phyloP scores from a whole-genome alignment of 1,140 invertebrate genomes.

The Drepana arcuata region DNA sequence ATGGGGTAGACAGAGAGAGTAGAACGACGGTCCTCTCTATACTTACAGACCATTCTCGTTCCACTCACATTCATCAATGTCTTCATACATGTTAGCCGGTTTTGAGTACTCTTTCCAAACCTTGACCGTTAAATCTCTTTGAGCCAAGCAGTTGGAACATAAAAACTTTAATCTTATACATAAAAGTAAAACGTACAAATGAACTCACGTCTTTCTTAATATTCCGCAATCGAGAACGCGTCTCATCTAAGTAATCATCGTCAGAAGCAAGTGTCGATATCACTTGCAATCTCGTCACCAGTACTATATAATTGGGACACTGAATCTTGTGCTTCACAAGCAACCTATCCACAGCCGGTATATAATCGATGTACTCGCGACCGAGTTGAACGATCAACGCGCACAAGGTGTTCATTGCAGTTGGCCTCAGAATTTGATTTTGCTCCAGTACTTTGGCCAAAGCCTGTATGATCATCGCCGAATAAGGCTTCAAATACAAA shows the following conservation, averaged over 20 bases:
- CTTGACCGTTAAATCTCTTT: too few relatives aligned
- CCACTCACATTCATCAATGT: too few relatives aligned
- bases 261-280: constrained; percentile 80
- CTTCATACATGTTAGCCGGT: too few relatives aligned
- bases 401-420: constrained; percentile 93
- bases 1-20: too few relatives aligned
- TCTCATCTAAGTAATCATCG: constrained; percentile 76
- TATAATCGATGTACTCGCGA: constrained; percentile 92
- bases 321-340: constrained; percentile 87
- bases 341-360: constrained; percentile 90
- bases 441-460: constrained; percentile 88
- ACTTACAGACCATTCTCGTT: too few relatives aligned
- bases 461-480: constrained; percentile 93
- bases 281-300: constrained; percentile 79
- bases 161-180: too few relatives aligned
- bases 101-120: too few relatives aligned
- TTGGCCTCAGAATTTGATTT: constrained; percentile 79
- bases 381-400: constrained; percentile 91
- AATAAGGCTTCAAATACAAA: constrained; percentile 93
- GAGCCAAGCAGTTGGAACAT: too few relatives aligned
- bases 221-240: constrained; percentile 47
- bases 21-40: too few relatives aligned
- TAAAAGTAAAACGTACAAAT: too few relatives aligned
- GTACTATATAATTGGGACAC: constrained; percentile 85
- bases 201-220: constrained; percentile 59